A percentile compares a stretch with the other conserved stretches of the same genome.
phyloP scores from a whole-genome alignment of 2,113 vertebrate species.

The Platysteira castanea region DNA sequence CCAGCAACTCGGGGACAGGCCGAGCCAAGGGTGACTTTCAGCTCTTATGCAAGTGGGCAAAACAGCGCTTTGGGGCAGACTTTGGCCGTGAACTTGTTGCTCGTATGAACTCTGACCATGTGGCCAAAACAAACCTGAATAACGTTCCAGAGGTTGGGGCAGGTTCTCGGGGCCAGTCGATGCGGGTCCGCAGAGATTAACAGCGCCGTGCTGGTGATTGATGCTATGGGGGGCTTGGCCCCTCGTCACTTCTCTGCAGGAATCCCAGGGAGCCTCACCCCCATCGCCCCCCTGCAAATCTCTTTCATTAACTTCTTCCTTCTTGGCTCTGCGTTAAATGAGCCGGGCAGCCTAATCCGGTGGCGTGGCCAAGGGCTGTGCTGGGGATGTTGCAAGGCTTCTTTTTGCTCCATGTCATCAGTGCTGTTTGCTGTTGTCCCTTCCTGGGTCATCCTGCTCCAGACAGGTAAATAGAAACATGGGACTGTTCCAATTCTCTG shows the following conservation, averaged over 20 bases:
- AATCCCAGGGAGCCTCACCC: background rate
- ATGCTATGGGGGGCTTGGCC: background rate
- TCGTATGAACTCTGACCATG: background rate
- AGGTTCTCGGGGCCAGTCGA: background rate
- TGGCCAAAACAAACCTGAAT: conserved; percentile 1
- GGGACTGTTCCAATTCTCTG: background rate
- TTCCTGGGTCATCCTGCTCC: conserved; percentile 1
- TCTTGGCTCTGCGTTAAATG: background rate
- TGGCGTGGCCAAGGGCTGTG: background rate
- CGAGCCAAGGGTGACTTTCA: background rate
- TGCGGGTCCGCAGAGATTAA: background rate
- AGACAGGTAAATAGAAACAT: conserved; percentile 5
- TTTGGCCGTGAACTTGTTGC: conserved; percentile 37
- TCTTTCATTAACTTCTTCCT: background rate
- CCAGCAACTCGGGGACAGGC: background rate
- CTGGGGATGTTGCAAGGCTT: conserved; percentile 16
- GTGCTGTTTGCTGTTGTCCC: background rate
- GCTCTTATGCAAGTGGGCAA: conserved; percentile 9
- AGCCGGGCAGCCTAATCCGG: background rate
- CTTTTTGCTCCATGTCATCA: background rate
- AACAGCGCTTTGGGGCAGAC: background rate
- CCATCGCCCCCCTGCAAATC: background rate
- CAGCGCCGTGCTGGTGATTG: background rate
- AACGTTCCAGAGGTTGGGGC: background rate
- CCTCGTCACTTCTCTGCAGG: fast-evolving